Base-by-base conservation (phyloP, 2,888 invertebrate genomes). In the Neoascia interrupta region DNA sequence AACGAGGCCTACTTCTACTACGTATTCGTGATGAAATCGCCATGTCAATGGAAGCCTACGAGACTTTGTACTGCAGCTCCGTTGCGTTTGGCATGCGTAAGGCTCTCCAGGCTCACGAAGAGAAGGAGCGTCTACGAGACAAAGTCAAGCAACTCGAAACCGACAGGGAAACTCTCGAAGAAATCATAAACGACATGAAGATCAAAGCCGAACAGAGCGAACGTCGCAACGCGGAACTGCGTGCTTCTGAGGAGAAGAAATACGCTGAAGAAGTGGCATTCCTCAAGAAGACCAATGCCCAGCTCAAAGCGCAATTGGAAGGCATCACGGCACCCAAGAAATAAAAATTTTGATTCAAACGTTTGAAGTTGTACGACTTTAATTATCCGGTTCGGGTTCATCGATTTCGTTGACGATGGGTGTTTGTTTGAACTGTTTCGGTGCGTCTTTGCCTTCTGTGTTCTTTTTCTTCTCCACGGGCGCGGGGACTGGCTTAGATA, bases 71-170 rank as follows among this genome's bases (percentile, higher is more conserved):
- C 86, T 98, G 98, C 88, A 98, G 98, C 88, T 97, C 98, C 60
- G 96, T 98, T 54, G 98, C 98, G 0, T 99, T 98, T 87, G 98
- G 98, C 19, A 97, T 99, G 93, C 92, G 98, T 79, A 99, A 99
- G 90, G 97, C 98, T n/a, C 90, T 99, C 64, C 96, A 96, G 90
- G 94, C 94, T 83, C 85, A 88, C 61, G 88, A 89, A 80, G 89
- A 96, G 13, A 97, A 97, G 86, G 94, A 94, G 73, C 94, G 95
- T 87, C 89, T 95, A 31, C 92, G 94, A 85, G 92, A 93, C 54
- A 92, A 93, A 86, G 94, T 96, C 0, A 93, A 94, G 47, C 91
- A 92, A 56, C 87, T 96, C 66, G 92, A 92, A 86, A 85, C 89
- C 0, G 89, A 89, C 23, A 88, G 88, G 43, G 86, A 86, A 56